Conservation (phyloP, 2,797 vertebrate genomes). For the Lacerta bilineata region DNA sequence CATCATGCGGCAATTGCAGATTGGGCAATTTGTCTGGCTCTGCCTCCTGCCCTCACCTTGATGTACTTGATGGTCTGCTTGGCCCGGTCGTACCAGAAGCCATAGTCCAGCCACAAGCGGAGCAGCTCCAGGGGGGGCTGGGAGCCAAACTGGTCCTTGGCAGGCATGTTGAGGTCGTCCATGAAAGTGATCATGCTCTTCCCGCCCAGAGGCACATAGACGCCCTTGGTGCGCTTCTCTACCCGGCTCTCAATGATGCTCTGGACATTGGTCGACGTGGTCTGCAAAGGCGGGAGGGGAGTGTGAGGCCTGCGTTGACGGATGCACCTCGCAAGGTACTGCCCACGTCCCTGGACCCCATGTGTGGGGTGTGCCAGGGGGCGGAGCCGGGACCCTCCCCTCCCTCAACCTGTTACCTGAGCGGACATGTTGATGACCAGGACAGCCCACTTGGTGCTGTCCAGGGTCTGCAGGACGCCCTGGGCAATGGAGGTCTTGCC, state of each 20-base stretch:
- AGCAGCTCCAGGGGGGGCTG: slow-evolving; percentile 92
- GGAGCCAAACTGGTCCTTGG: slow-evolving; percentile 87
- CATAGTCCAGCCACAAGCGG: slow-evolving; percentile 90
- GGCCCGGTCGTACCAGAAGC: slow-evolving; percentile 91
- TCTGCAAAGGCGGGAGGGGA: slow-evolving; percentile 72
- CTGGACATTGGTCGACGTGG: slow-evolving; percentile 88
- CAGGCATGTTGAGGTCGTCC: slow-evolving; percentile 93
- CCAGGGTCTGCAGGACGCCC: slow-evolving; percentile 84
- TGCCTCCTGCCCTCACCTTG: slow-evolving; percentile 80
- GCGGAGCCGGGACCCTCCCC: fast-evolving
- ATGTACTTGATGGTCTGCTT: slow-evolving; percentile 87
- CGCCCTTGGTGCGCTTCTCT: slow-evolving; percentile 89
- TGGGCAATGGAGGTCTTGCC: slow-evolving; percentile 92
- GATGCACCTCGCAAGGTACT: fast-evolving
- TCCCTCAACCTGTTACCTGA: slow-evolving; percentile 78
- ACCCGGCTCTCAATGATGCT: slow-evolving; percentile 87
- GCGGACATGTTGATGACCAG: slow-evolving; percentile 92
- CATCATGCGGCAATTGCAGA: too few relatives aligned
- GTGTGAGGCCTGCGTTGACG: too few relatives aligned
- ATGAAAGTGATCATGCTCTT: slow-evolving; percentile 89
- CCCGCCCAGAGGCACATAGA: slow-evolving; percentile 86
- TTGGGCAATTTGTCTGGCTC: too few relatives aligned
- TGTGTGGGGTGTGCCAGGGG: too few relatives aligned
- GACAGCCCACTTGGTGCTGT: slow-evolving; percentile 82
- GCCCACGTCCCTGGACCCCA: neutral